Base-by-base conservation (phyloP, 2,888 invertebrate species). In the Limenitis camilla region DNA sequence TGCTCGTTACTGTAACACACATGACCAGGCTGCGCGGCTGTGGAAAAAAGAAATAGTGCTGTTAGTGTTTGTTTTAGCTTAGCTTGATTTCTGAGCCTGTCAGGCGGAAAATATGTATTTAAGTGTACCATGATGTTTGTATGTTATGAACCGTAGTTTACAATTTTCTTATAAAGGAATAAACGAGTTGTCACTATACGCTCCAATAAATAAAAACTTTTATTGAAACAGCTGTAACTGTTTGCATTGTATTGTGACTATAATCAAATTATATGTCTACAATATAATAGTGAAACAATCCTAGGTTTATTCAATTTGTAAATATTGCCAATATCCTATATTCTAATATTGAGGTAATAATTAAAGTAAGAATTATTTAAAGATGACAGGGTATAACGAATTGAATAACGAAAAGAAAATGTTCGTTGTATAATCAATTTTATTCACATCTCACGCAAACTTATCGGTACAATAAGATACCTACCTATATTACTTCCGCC, bases 1-100 rank as follows among this genome's bases (percentile, higher is more conserved):
- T 96, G 96, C 56, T 93, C 93, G 75, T 96, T 94, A 71, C 94
- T 95, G 81, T 96, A 95, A 76, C 96, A 97, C 36, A 96, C 94
- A 65, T 95, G 93, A 52, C 95, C 94, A 32, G 95, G 92, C 69
- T 92, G 91, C 19, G 96, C 94, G 65, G 96, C 96, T 96, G 89
- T 59, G 78, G 79, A 48, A 52, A 56, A 56, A 55, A 54, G 42
- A 45, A 47, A 53, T 45, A 53, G 38, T 41, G 48, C 38, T 42
- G 40, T 31, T 41, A 49, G 52, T 41, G 40, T 42, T 31, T 38
- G 40, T 40, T 48, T 33, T 50, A 40, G 49, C 30, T 35, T 50
- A 32, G 45, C 40, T 49, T 55, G 35, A 46, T 51, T 52, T 49
- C 33, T 60, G 50, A 58, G 53, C 52, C 58, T 57, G 53, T 59